These are phyloP conservation scores for Brachycybe producta DNA, from an alignment of 2,888 invertebrate species.

Conservation along the genomic window DNA sequence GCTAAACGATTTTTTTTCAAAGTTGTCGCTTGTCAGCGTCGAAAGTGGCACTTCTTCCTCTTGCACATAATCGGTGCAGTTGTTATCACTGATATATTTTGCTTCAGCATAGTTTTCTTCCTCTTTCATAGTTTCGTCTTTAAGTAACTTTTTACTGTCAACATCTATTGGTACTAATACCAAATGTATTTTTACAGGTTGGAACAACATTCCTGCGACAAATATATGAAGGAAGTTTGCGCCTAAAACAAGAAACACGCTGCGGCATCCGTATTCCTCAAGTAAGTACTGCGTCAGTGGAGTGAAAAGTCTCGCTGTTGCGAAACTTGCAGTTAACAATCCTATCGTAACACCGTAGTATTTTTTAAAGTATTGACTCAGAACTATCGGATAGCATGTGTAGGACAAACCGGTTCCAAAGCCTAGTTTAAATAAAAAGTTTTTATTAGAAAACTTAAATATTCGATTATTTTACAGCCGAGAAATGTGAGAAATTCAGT, in stretches of 20 bases:
- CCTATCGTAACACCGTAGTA: constrained; percentile 11
- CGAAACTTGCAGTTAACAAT: constrained; percentile 7
- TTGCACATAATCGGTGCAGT: neutral
- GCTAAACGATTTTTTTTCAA: too few species aligned
- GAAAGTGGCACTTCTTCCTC: neutral
- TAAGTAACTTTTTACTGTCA: neutral
- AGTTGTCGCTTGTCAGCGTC: neutral
- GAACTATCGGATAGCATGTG: constrained; percentile 1
- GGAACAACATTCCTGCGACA: constrained; percentile 9
- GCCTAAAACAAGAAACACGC: constrained; percentile 7
- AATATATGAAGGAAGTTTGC: constrained; percentile 3
- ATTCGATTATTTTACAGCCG: too few species aligned
- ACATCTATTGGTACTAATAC: neutral
- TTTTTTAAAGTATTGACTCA: constrained; percentile 13
- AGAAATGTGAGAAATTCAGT: too few species aligned
- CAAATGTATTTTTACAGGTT: constrained; percentile 12
- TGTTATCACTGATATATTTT: too few species aligned
- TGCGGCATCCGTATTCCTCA: constrained; percentile 19
- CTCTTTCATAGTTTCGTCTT: too few species aligned
- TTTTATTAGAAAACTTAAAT: too few species aligned
- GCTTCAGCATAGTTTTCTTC: too few species aligned
- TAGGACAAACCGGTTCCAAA: constrained; percentile 2
- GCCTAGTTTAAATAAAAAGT: neutral
- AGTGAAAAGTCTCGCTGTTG: constrained; percentile 37
- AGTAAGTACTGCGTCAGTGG: constrained; percentile 25